Conservation (phyloP, 2,888 invertebrate genomes). For the Pyrrhosoma nymphula region DNA sequence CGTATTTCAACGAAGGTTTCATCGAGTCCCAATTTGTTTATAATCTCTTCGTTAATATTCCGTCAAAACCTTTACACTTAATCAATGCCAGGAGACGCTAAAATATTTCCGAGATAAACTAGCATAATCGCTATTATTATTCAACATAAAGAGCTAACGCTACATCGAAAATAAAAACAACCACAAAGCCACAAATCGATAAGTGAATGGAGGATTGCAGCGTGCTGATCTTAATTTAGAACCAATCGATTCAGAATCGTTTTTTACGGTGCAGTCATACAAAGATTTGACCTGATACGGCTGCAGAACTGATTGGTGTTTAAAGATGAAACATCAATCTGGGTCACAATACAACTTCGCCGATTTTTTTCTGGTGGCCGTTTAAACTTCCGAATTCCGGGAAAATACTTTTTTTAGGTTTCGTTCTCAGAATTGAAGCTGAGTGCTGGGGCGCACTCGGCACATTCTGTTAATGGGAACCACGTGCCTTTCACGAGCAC, state of each 20-base stretch:
- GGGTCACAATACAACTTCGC: background rate
- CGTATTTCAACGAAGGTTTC: no score
- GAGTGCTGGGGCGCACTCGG: background rate
- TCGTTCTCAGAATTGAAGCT: background rate
- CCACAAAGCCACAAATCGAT: no score
- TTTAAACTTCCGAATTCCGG: background rate
- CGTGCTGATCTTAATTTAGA: background rate
- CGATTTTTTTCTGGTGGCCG: background rate
- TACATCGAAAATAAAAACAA: no score
- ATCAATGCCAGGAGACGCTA: no score
- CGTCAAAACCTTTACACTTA: no score
- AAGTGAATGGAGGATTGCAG: no score
- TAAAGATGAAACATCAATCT: conserved; percentile 26
- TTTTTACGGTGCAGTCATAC: background rate
- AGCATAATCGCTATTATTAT: no score
- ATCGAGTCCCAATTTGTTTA: no score
- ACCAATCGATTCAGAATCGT: background rate
- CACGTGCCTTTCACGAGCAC: background rate
- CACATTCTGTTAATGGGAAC: background rate
- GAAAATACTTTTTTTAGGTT: background rate
- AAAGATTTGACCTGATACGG: background rate
- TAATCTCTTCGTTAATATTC: no score
- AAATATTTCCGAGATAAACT: no score
- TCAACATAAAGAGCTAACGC: no score
- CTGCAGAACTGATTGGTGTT: background rate